A percentile compares a stretch with the other conserved stretches of the same genome.
Evolutionary conservation across 2,113 vertebrate genomes (phyloP).

Genomic region (Eira barbara): DNA sequence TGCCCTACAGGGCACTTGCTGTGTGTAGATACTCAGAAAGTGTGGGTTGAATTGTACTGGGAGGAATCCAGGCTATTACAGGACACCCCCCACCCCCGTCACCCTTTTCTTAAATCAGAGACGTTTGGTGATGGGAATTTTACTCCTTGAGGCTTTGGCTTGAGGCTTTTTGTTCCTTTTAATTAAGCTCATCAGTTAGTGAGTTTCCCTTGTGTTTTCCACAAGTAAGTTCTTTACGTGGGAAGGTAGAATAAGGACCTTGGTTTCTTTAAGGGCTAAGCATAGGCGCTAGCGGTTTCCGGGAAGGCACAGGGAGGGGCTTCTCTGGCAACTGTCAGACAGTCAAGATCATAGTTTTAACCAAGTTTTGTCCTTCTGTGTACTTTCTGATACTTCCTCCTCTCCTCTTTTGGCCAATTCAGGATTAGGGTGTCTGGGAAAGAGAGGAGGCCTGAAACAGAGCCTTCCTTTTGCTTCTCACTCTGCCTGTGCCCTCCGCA

Average conservation of each 20-base stretch:
- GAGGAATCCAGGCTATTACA: not conserved
- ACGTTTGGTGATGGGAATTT: not conserved
- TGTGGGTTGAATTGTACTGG: not conserved
- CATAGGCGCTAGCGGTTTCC: fast-evolving
- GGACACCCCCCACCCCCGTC: too few species aligned
- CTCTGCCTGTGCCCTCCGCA: not conserved
- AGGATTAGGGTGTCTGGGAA: not conserved
- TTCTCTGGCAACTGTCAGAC: not conserved
- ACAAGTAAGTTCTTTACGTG: not conserved
- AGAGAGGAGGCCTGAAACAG: not conserved
- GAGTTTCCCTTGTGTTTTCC: not conserved
- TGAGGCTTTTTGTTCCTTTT: not conserved
- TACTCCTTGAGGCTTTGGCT: not conserved
- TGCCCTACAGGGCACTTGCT: not conserved
- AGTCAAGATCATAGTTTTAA: not conserved
- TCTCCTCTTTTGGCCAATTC: not conserved
- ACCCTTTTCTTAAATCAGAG: not conserved
- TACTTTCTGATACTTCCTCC: too few species aligned
- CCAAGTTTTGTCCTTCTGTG: not conserved
- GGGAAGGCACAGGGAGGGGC: not conserved
- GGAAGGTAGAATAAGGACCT: not conserved
- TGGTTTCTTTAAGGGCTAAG: not conserved
- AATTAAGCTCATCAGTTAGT: not conserved
- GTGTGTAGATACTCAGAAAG: not conserved
- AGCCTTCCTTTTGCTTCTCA: not conserved